phyloP scores from a whole-genome alignment of 2,888 invertebrate species.

The Tenthredo livida region DNA sequence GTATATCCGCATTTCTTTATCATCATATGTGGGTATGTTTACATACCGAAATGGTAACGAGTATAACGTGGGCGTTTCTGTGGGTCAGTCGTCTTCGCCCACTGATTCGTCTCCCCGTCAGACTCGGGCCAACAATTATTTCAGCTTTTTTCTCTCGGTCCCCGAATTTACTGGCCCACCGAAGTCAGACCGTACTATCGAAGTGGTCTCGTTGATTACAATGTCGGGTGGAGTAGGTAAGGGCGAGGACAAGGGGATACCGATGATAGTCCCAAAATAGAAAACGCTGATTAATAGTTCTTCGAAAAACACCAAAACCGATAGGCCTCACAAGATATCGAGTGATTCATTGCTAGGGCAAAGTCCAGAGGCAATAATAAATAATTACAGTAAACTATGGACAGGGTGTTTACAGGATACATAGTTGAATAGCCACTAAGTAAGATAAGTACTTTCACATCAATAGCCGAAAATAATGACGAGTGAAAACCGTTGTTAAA shows the following conservation, averaged over 20 bases:
- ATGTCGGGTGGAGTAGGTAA: background rate
- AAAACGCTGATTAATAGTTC: slow-evolving; percentile 21
- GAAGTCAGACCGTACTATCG: background rate
- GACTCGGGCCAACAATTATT: slow-evolving; percentile 17
- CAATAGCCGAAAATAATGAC: background rate
- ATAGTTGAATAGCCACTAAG: background rate
- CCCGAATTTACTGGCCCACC: background rate
- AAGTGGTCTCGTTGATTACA: background rate
- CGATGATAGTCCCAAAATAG: background rate
- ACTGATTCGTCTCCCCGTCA: background rate
- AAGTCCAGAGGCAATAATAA: background rate
- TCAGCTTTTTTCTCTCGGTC: background rate
- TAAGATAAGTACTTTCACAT: too few species aligned
- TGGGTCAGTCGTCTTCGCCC: slow-evolving; percentile 41
- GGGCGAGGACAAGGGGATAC: background rate
- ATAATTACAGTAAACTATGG: background rate
- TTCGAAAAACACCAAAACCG: background rate
- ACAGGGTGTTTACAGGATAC: background rate
- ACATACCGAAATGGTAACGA: background rate
- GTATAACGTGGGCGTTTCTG: slow-evolving; percentile 15
- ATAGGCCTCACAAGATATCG: background rate
- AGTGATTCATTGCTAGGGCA: slow-evolving; percentile 18
- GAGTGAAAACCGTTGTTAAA: background rate
- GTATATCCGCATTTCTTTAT: slow-evolving; percentile 1
- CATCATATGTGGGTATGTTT: slow-evolving; percentile 25